A percentile compares a stretch with the other conserved stretches of the same genome.
phyloP scores from a whole-genome alignment of 2,113 vertebrate species.

The Neolamprologus devosi region DNA sequence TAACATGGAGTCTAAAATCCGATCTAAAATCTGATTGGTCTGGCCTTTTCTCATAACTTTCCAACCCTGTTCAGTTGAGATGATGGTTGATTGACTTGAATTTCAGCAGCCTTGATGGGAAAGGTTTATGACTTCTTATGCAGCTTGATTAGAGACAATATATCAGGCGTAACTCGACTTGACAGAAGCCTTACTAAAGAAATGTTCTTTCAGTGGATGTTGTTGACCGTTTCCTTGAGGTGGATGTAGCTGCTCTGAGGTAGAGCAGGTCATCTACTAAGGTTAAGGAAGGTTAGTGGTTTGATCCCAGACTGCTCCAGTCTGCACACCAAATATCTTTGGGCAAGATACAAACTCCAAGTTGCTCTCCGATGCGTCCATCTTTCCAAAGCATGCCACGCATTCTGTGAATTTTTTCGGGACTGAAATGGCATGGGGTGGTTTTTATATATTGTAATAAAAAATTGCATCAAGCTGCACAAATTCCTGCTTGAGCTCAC shows the following conservation, averaged over 20 bases:
- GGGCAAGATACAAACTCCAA: accelerated
- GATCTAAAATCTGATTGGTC: background rate
- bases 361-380: background rate
- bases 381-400: background rate
- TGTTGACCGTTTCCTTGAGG: background rate
- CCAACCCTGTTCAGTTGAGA: background rate
- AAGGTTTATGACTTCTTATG: background rate
- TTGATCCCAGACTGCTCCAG: background rate
- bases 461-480: accelerated
- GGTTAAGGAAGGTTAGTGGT: background rate
- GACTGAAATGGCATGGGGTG: background rate
- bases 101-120: background rate
- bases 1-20: background rate
- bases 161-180: accelerated
- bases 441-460: background rate
- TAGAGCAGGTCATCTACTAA: background rate
- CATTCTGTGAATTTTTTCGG: accelerated
- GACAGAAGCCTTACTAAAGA: background rate
- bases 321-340: background rate
- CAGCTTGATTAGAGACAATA: background rate
- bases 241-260: background rate
- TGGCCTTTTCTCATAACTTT: background rate
- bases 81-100: background rate
- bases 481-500: background rate
- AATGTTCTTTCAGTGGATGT: background rate